phyloP scores from a whole-genome alignment of 2,888 invertebrate genomes.

The Beris morrisii region DNA sequence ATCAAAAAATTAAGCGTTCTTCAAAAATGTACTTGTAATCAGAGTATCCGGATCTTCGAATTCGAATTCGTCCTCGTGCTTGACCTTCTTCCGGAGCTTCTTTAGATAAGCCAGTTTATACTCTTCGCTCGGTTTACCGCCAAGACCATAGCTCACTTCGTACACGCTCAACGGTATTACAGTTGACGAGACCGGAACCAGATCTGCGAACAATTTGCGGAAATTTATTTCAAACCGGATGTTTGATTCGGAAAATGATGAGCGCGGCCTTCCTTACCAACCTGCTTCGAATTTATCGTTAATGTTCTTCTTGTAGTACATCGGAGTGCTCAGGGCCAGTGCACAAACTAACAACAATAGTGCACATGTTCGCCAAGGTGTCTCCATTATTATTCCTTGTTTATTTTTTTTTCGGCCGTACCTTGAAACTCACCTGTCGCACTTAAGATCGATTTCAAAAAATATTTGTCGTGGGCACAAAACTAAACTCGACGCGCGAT shows the following conservation, averaged over 20 bases:
- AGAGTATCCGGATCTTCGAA: constrained; percentile 50
- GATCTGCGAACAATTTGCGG: constrained; percentile 55
- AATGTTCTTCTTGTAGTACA: constrained; percentile 59
- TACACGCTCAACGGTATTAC: constrained; percentile 66
- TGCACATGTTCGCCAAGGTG: constrained; percentile 1
- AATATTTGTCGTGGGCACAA: constrained; percentile 1
- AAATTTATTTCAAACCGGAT: constrained; percentile 23
- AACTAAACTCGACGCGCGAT: constrained; percentile 1
- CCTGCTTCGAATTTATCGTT: constrained; percentile 60
- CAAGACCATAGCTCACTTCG: constrained; percentile 62
- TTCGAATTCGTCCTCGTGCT: constrained; percentile 42
- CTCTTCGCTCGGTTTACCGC: constrained; percentile 55
- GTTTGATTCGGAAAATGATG: neutral
- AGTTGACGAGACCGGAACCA: constrained; percentile 68
- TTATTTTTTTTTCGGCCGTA: neutral
- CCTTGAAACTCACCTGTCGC: constrained; percentile 21
- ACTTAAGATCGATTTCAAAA: neutral
- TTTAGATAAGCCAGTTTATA: constrained; percentile 55
- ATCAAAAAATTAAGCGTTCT: neutral
- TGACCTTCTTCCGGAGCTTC: constrained; percentile 53
- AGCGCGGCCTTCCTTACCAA: constrained; percentile 42
- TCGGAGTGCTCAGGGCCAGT: constrained; percentile 48
- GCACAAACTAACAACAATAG: constrained; percentile 38
- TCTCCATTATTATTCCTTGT: neutral
- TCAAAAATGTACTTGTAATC: constrained; percentile 49